A percentile compares a stretch with the other conserved stretches of the same genome.
phyloP scores from a whole-genome alignment of 2,797 vertebrate genomes.

The Tapirus indicus region DNA sequence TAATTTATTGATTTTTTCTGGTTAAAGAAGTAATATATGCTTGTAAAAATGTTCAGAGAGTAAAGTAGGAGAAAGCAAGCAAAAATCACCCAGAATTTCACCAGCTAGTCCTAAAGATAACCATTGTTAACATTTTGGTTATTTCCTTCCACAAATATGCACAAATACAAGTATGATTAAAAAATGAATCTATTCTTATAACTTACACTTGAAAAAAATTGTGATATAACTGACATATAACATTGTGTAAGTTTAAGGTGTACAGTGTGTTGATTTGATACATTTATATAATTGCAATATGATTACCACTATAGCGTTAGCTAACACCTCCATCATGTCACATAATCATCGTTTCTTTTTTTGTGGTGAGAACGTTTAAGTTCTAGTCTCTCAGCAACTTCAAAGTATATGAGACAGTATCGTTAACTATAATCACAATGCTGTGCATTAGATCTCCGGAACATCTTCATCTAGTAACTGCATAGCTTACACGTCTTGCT shows the following conservation, averaged over 20 bases:
- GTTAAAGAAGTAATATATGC: neutral
- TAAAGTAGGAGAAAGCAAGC: neutral
- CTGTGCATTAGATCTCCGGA: neutral
- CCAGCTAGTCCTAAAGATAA: neutral
- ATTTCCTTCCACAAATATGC: neutral
- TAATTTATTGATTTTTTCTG: neutral
- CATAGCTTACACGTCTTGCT: neutral
- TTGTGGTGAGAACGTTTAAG: conserved; percentile 8
- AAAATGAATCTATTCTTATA: neutral
- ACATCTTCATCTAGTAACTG: neutral
- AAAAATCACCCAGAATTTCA: neutral
- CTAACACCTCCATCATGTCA: neutral
- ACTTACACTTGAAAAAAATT: neutral
- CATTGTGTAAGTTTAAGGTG: neutral
- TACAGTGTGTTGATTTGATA: neutral
- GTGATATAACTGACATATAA: neutral
- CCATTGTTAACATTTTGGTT: neutral
- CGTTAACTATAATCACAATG: conserved; percentile 24
- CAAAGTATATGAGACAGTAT: neutral
- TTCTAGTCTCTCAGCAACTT: neutral
- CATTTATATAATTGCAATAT: neutral
- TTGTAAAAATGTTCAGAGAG: neutral
- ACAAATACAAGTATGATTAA: neutral
- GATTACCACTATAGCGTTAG: neutral
- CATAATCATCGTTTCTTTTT: conserved; percentile 36